A percentile compares a stretch with the other conserved stretches of the same genome.
phyloP scores from a whole-genome alignment of 2,888 invertebrate species.

The Anagyrus pseudococci region DNA sequence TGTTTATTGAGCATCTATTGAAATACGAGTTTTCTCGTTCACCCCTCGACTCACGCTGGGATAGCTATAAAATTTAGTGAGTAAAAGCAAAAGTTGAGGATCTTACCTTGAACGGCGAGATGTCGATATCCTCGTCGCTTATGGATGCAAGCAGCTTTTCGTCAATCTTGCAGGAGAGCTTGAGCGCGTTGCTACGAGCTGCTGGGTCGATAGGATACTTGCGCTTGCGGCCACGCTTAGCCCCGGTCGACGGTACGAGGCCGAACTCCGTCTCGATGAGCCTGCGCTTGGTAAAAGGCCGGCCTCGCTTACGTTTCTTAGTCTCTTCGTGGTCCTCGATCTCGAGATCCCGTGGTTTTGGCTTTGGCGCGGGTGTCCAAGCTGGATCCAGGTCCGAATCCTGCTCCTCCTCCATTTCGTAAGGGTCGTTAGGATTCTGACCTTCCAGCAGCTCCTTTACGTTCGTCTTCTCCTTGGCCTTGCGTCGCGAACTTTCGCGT shows the following conservation, averaged over 20 bases:
- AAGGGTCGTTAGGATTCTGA: constrained; percentile 54
- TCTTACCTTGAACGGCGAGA: constrained; percentile 58
- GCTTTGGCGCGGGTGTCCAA: constrained; percentile 74
- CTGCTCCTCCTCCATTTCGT: constrained; percentile 68
- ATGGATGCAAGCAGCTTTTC: constrained; percentile 54
- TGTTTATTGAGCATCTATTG: too few relatives aligned
- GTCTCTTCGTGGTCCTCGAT: constrained; percentile 59
- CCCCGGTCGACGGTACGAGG: neutral
- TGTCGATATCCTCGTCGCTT: constrained; percentile 58
- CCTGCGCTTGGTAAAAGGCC: constrained; percentile 26
- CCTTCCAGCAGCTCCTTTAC: constrained; percentile 64
- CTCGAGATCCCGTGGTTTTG: too few relatives aligned
- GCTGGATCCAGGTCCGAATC: constrained; percentile 77
- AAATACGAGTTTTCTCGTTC: too few relatives aligned
- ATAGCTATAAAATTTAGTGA: too few relatives aligned
- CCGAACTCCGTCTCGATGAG: neutral
- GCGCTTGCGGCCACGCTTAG: constrained; percentile 27
- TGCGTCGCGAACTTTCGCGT: constrained; percentile 70
- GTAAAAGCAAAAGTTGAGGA: too few relatives aligned
- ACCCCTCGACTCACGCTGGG: too few relatives aligned
- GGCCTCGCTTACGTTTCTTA: constrained; percentile 55
- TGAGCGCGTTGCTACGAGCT: constrained; percentile 44
- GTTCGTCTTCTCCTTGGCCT: constrained; percentile 72
- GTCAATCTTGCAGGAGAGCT: constrained; percentile 53
- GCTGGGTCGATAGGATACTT: constrained; percentile 33